Conservation (phyloP, 2,888 invertebrate genomes). For the Drosophila percnosoma region DNA sequence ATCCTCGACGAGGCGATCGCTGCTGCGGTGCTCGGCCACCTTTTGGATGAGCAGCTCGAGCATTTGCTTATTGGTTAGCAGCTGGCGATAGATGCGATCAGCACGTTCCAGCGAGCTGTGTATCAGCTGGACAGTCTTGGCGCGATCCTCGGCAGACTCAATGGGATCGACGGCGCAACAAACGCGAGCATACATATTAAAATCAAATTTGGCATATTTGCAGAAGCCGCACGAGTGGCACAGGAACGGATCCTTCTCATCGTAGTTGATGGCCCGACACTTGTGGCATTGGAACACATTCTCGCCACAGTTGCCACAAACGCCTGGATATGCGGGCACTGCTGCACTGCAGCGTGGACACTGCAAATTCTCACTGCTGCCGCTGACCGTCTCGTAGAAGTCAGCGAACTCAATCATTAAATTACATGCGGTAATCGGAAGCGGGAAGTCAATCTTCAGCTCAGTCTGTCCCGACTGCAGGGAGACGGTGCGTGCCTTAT, state of each 20-base stretch:
- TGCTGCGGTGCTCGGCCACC: slow-evolving; percentile 93
- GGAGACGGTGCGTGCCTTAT: slow-evolving; percentile 96
- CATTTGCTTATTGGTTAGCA: slow-evolving; percentile 95
- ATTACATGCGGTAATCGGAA: slow-evolving; percentile 99
- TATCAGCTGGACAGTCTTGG: slow-evolving; percentile 96
- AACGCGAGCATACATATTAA: slow-evolving; percentile 94
- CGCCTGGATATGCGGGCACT: slow-evolving; percentile 98
- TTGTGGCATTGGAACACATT: slow-evolving; percentile 99
- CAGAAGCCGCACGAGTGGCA: slow-evolving; percentile 99
- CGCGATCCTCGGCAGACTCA: slow-evolving; percentile 97
- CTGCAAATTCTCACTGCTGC: slow-evolving; percentile 95
- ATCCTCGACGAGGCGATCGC: slow-evolving; percentile 87
- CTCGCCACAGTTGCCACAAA: slow-evolving; percentile 94
- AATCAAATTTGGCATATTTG: slow-evolving; percentile 99
- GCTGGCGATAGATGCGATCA: slow-evolving; percentile 95
- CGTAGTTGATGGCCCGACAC: slow-evolving; percentile 99
- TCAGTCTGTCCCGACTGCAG: slow-evolving; percentile 97
- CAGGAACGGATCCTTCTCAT: slow-evolving; percentile 99
- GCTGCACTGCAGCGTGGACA: slow-evolving; percentile 98
- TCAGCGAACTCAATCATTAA: slow-evolving; percentile 99
- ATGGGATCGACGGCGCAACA: slow-evolving; percentile 99
- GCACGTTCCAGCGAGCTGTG: slow-evolving; percentile 96
- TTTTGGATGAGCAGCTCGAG: slow-evolving; percentile 94
- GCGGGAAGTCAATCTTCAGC: slow-evolving; percentile 97
- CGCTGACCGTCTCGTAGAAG: slow-evolving; percentile 97